These are phyloP conservation scores for Hyppa rectilinea DNA, from an alignment of 2,888 invertebrate species.

Conservation along the genomic window DNA sequence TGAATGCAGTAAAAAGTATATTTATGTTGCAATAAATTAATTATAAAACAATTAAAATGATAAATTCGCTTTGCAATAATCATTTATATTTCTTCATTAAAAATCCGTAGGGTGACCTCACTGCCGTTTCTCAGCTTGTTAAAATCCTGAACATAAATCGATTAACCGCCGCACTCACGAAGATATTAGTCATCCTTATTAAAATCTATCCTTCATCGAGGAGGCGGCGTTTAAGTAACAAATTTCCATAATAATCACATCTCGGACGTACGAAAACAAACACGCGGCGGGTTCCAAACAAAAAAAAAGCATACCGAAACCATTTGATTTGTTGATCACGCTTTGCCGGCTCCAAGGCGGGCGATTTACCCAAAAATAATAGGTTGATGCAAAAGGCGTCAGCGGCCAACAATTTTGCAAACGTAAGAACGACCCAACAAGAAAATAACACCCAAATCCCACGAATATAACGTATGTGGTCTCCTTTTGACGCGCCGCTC, in stretches of 20 bases:
- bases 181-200: constrained; percentile 77
- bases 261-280: constrained; percentile 88
- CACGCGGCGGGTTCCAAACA: constrained; percentile 79
- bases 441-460: constrained; percentile 78
- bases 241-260: constrained; percentile 87
- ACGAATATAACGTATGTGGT: constrained; percentile 87
- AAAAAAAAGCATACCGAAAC: constrained; percentile 75
- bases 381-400: constrained; percentile 87
- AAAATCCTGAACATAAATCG: constrained; percentile 47
- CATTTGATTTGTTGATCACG: constrained; percentile 87
- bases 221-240: constrained; percentile 75
- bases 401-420: constrained; percentile 88
- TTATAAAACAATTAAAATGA: constrained; percentile 44
- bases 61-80: constrained; percentile 10
- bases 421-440: constrained; percentile 78
- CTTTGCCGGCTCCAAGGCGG: constrained; percentile 78
- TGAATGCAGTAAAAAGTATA: constrained; percentile 30
- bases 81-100: constrained; percentile 20
- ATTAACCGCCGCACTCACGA: constrained; percentile 45
- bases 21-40: constrained; percentile 44
- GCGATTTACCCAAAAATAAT: constrained; percentile 86
- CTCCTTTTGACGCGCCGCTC: constrained; percentile 86
- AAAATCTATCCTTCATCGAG: constrained; percentile 74
- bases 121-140: constrained; percentile 38
- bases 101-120: constrained; percentile 32